phyloP scores from a whole-genome alignment of 1,140 invertebrate genomes.

The Kradibia gibbosae region DNA sequence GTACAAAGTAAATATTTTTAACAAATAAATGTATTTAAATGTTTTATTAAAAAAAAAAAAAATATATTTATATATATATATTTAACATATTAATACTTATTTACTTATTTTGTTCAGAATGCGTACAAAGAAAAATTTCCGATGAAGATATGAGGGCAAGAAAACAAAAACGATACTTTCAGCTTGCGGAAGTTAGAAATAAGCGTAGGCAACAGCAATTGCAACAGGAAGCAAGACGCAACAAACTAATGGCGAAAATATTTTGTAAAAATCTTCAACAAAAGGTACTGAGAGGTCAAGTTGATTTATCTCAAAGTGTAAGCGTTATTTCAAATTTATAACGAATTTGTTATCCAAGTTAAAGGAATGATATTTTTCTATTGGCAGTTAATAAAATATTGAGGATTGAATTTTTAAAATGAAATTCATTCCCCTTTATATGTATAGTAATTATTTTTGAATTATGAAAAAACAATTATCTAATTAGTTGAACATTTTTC shows the following conservation, averaged over 20 bases:
- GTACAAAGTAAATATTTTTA: no score
- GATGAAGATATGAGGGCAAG: slow-evolving; percentile 69
- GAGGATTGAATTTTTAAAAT: slow-evolving; percentile 7
- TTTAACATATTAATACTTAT: no score
- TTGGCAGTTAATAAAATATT: slow-evolving; percentile 65
- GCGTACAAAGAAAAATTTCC: slow-evolving; percentile 67
- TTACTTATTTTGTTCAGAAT: slow-evolving; percentile 53
- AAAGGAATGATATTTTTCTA: slow-evolving; percentile 75
- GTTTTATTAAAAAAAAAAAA: no score
- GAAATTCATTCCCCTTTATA: neutral
- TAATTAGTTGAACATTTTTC: no score
- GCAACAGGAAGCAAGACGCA: slow-evolving; percentile 71
- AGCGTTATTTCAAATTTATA: slow-evolving; percentile 71
- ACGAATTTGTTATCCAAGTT: slow-evolving; percentile 68
- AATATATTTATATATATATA: no score
- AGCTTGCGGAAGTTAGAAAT: slow-evolving; percentile 70
- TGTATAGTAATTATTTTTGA: neutral
- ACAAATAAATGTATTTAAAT: no score
- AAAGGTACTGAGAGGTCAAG: slow-evolving; percentile 71
- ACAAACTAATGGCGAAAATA: slow-evolving; percentile 75
- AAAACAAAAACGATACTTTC: slow-evolving; percentile 70
- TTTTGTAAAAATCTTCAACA: slow-evolving; percentile 74
- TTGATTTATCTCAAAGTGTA: slow-evolving; percentile 73
- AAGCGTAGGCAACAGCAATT: slow-evolving; percentile 69
- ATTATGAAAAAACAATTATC: slow-evolving; percentile 26